Conservation (phyloP, 1,140 invertebrate species). For the Trichomalopsis sarcophagae region DNA sequence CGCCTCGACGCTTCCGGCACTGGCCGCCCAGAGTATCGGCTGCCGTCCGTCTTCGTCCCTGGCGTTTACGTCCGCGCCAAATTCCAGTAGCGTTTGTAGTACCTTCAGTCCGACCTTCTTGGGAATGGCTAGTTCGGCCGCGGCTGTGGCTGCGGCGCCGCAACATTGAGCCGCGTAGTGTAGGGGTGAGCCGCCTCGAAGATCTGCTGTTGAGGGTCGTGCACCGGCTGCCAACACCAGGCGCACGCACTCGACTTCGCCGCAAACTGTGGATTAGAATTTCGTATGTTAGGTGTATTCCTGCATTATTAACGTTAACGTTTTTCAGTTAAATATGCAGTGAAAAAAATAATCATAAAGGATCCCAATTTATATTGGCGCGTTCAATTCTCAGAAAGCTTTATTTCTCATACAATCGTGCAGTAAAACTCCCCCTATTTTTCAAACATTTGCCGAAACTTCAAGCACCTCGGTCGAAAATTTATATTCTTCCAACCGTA, state of each 20-base stretch:
- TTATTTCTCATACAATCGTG: no score
- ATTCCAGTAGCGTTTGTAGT: slow-evolving; percentile 87
- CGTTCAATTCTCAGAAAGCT: no score
- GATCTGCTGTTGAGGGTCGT: slow-evolving; percentile 89
- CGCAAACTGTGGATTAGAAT: slow-evolving; percentile 81
- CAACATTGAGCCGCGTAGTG: slow-evolving; percentile 99
- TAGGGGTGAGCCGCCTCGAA: slow-evolving; percentile 94
- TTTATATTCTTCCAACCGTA: background rate
- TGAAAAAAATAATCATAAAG: no score
- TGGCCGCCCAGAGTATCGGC: slow-evolving; percentile 97
- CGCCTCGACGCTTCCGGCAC: slow-evolving; percentile 94
- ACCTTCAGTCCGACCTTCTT: slow-evolving; percentile 84
- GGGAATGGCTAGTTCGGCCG: slow-evolving; percentile 77
- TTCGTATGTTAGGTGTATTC: background rate
- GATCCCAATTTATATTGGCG: no score
- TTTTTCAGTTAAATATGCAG: no score
- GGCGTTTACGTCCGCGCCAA: slow-evolving; percentile 88
- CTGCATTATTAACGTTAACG: no score
- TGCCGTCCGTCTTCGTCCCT: slow-evolving; percentile 93
- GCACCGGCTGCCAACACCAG: slow-evolving; percentile 90
- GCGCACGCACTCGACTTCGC: slow-evolving; percentile 90
- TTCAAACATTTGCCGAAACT: background rate
- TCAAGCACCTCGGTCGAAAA: background rate
- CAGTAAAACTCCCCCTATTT: no score
- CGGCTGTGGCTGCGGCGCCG: slow-evolving; percentile 83